Evolutionary conservation across 2,797 vertebrate species (phyloP), one percentile per base, ranked within the genome.

Genomic region (Hoplostethus atlanticus): DNA sequence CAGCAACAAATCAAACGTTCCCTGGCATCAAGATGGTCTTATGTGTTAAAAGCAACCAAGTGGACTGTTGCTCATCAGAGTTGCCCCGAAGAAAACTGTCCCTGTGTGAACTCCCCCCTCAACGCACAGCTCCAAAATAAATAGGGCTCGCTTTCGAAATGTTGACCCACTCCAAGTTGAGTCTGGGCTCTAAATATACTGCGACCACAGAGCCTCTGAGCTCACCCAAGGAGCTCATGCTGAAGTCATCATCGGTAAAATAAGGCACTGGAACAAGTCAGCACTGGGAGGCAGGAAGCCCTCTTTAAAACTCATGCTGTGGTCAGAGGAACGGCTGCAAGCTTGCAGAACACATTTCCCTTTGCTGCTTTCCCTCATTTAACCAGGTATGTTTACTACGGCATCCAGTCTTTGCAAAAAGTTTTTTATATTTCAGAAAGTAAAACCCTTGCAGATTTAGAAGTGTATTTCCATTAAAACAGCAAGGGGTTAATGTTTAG

Each of bases 171-270:
- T 68, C 70, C 15, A 21, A 53, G 68, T 30, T 6, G 67, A 74
- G 69, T 69, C 73, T 62, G 64, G 36, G 47, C 57, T 81, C 71
- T 73, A 72, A 87, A 84, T 73, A 80, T 84, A 76, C 67, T 79
- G 70, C 30, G 10, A 70, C 81, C 83, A 21, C 80, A 59, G 68
- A 52, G 50, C 30, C 51, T 51, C 51, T 61, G 74, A 84, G 85
- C 67, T 31, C 5, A 47, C 36, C 17, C 11, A 16, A 58, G 13
- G 36, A 40, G 38, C 54, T 70, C 42, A 68, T 51, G 77, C 6
- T 71, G 71, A 79, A 52, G 71, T 76, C 63, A 47, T 61, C 52
- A 13, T 48, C 1, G 46, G 58, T 68, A 13, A 66, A 72, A 36
- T 31, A 54, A 75, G 68, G 47, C 30, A 55, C 47, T 5, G 30